Evolutionary conservation across 2,888 invertebrate genomes (phyloP).

Genomic region (Congeria kusceri): DNA sequence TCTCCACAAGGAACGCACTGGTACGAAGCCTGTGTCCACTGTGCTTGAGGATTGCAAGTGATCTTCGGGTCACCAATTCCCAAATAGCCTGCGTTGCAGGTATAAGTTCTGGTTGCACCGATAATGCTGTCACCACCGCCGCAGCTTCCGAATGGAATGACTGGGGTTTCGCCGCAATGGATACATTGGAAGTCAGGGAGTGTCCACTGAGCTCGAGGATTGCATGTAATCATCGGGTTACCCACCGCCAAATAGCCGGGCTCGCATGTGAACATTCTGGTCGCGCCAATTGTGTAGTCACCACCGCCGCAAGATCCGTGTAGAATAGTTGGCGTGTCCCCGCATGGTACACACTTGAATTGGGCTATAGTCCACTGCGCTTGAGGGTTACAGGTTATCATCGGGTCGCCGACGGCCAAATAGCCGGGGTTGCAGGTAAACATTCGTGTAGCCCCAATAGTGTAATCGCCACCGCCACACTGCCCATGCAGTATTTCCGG

Average conservation of each 20-base stretch:
- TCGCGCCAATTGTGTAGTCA: slow-evolving; percentile 34
- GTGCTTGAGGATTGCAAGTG: slow-evolving; percentile 23
- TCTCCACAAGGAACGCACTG: slow-evolving; percentile 37
- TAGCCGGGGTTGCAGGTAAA: slow-evolving; percentile 45
- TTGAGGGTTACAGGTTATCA: slow-evolving; percentile 25
- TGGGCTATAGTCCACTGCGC: slow-evolving; percentile 37
- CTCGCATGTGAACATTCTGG: slow-evolving; percentile 26
- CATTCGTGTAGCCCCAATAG: slow-evolving; percentile 18
- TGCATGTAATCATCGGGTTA: slow-evolving; percentile 34
- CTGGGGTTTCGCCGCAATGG: slow-evolving; percentile 34
- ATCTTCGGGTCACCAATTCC: slow-evolving; percentile 35
- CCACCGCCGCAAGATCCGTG: slow-evolving; percentile 37
- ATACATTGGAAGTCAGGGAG: slow-evolving; percentile 35
- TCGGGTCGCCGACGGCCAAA: slow-evolving; percentile 32
- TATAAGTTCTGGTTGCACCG: slow-evolving; percentile 20
- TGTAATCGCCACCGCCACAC: slow-evolving; percentile 27
- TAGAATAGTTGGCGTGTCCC: slow-evolving; percentile 17
- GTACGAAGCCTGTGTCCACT: slow-evolving; percentile 13
- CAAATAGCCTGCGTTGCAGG: slow-evolving; percentile 40
- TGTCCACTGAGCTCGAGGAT: slow-evolving; percentile 21
- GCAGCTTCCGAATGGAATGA: slow-evolving; percentile 25
- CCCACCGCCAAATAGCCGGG: slow-evolving; percentile 43
- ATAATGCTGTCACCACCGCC: slow-evolving; percentile 23
- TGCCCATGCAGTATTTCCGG: slow-evolving; percentile 14
- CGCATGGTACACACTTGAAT: slow-evolving; percentile 44